A percentile compares a stretch with the other conserved stretches of the same genome.
Evolutionary conservation across 2,888 invertebrate species (phyloP).

Genomic region (Dexiosoma caninum): DNA sequence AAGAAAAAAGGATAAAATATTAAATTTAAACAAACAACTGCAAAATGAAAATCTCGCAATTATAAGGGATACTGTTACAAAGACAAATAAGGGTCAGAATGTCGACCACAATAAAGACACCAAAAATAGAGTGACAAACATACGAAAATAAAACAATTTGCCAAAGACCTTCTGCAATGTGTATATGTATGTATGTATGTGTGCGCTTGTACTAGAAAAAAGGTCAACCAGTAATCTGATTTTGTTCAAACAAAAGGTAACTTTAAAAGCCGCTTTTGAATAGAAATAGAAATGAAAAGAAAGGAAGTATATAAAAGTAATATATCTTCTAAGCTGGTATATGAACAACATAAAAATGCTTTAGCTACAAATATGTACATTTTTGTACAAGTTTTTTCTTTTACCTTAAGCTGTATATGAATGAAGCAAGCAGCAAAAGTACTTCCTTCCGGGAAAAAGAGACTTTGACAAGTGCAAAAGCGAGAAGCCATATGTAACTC

Average conservation of each 20-base stretch:
- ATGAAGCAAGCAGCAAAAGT: no score
- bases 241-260: constrained; percentile 28
- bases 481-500: constrained; percentile 8
- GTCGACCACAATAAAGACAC: constrained; percentile 46
- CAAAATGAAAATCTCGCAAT: constrained; percentile 19
- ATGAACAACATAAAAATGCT: constrained; percentile 32
- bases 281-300: constrained; percentile 13
- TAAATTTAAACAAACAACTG: constrained; percentile 34
- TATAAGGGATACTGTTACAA: constrained; percentile 21
- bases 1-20: constrained; percentile 25
- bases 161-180: constrained; percentile 7
- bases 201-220: no score
- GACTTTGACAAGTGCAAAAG: background rate
- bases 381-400: no score
- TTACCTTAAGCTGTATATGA: no score
- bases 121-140: constrained; percentile 16
- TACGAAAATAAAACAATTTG: constrained; percentile 12
- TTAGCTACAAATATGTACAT: constrained; percentile 30
- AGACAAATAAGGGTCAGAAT: constrained; percentile 56
- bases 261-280: no score
- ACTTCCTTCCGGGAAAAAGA: background rate
- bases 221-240: background rate
- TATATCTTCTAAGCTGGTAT: background rate
- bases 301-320: background rate
- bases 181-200: no score